phyloP scores from a whole-genome alignment of 2,113 vertebrate species.

The Myiagra hebetior region DNA sequence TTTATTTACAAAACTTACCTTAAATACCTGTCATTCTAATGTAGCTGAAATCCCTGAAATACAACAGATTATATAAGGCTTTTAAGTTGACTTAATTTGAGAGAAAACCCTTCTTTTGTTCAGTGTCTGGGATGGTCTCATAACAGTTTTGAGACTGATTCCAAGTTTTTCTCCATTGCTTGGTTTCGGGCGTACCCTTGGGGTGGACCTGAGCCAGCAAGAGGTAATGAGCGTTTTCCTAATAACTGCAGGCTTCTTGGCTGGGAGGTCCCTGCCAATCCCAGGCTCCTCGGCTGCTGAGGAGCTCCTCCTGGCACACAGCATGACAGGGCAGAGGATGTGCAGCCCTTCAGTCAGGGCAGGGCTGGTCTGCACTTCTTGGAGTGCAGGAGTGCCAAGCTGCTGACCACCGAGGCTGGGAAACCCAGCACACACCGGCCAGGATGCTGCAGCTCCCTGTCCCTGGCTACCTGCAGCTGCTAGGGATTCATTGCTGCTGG shows the following conservation, averaged over 20 bases:
- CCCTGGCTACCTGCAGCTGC: neutral
- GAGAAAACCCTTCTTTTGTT: neutral
- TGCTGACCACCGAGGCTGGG: neutral
- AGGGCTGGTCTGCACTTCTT: neutral
- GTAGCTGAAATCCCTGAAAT: neutral
- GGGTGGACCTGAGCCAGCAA: neutral
- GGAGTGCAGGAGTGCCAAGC: neutral
- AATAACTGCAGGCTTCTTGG: neutral
- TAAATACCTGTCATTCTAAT: neutral
- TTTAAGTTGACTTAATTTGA: neutral
- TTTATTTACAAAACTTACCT: neutral
- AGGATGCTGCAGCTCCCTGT: accelerated
- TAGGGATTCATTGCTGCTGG: neutral
- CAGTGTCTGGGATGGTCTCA: neutral
- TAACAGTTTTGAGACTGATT: neutral
- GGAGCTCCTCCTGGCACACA: neutral
- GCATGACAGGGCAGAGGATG: neutral
- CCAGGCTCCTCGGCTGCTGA: neutral
- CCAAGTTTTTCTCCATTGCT: neutral
- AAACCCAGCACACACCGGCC: accelerated
- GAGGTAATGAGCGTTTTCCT: neutral
- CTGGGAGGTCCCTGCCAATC: neutral
- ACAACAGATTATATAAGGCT: neutral
- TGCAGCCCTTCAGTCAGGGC: neutral
- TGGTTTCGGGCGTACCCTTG: neutral